These are phyloP conservation scores for Phocides pigmalion DNA, from an alignment of 1,140 invertebrate genomes.

Conservation along the genomic window DNA sequence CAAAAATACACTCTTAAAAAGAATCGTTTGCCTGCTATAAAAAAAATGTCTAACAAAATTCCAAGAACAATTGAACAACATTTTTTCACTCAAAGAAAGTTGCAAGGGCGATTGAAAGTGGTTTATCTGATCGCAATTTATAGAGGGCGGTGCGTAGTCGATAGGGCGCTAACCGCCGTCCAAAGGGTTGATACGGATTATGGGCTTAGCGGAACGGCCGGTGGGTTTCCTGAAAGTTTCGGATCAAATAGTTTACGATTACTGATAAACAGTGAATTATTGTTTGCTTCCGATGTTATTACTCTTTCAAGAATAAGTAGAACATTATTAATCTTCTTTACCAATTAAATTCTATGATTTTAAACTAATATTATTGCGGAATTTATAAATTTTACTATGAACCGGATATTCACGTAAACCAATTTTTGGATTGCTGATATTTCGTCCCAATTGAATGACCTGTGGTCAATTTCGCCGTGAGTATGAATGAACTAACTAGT, in stretches of 20 bases:
- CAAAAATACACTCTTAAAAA: no score
- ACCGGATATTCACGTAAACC: no score
- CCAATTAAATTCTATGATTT: no score
- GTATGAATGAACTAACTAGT: no score
- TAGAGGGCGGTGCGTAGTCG: constrained; percentile 36
- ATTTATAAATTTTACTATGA: no score
- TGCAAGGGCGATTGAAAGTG: constrained; percentile 37
- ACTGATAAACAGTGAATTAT: constrained; percentile 15
- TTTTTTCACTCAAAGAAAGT: constrained; percentile 18
- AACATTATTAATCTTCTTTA: no score
- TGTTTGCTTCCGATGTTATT: neutral
- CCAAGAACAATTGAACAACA: neutral
- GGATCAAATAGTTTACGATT: constrained; percentile 26
- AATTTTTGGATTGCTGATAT: no score
- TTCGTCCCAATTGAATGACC: no score
- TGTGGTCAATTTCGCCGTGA: no score
- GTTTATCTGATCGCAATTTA: constrained; percentile 40
- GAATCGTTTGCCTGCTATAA: neutral
- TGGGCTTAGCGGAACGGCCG: constrained; percentile 30
- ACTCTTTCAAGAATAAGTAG: no score
- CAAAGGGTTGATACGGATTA: constrained; percentile 43
- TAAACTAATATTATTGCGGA: no score
- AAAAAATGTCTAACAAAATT: neutral
- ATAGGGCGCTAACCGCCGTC: constrained; percentile 41
- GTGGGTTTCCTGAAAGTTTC: constrained; percentile 12